Evolutionary conservation across 2,797 vertebrate genomes (phyloP).

Genomic region (Xiphorhynchus erythropygius): DNA sequence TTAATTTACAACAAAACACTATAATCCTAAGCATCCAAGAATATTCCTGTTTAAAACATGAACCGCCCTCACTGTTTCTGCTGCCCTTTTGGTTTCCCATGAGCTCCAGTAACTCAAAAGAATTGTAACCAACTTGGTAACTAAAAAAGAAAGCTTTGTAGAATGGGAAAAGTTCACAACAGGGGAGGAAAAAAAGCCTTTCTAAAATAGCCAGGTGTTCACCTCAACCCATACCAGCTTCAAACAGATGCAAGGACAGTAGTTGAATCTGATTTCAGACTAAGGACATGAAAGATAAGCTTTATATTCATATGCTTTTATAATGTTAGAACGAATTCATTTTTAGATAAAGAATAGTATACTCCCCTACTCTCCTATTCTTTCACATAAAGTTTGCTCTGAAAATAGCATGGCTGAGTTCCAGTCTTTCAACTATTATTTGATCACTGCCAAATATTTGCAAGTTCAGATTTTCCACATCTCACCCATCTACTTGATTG

Average conservation of each 20-base stretch:
- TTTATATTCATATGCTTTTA: slow-evolving; percentile 46
- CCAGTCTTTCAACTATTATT: slow-evolving; percentile 30
- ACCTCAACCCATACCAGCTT: slow-evolving; percentile 57
- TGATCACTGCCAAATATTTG: slow-evolving; percentile 61
- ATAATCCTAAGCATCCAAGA: neutral
- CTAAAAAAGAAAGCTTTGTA: slow-evolving; percentile 59
- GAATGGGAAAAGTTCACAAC: slow-evolving; percentile 58
- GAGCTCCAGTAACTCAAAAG: slow-evolving; percentile 61
- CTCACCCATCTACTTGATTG: neutral
- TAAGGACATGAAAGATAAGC: slow-evolving; percentile 56
- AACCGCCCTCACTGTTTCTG: slow-evolving; percentile 43
- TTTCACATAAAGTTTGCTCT: slow-evolving; percentile 56
- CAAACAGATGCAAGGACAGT: slow-evolving; percentile 58
- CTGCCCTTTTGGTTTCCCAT: slow-evolving; percentile 35
- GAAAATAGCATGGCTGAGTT: slow-evolving; percentile 39
- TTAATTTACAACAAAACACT: slow-evolving; percentile 13
- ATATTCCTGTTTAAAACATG: slow-evolving; percentile 40
- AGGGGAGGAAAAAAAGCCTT: slow-evolving; percentile 38
- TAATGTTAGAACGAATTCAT: neutral
- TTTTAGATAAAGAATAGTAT: slow-evolving; percentile 48
- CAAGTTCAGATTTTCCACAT: slow-evolving; percentile 39
- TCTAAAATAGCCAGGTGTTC: slow-evolving; percentile 68
- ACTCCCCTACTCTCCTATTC: slow-evolving; percentile 39
- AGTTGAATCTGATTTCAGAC: slow-evolving; percentile 54
- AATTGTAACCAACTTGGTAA: slow-evolving; percentile 40